phyloP scores from a whole-genome alignment of 1,140 invertebrate species.

The Orchestia grillus region DNA sequence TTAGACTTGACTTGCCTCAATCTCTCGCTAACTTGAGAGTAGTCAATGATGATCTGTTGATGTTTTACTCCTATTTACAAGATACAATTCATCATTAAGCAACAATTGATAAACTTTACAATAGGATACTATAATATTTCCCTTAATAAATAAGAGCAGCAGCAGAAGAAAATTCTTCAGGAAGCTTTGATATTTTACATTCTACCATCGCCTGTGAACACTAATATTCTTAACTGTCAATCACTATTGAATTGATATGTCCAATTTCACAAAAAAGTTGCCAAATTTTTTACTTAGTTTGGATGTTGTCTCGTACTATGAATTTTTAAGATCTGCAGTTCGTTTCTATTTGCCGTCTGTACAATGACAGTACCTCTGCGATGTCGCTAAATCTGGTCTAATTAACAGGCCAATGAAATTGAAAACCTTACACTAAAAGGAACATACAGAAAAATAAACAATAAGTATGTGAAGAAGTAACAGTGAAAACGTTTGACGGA shows the following conservation, averaged over 20 bases:
- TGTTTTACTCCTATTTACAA: neutral
- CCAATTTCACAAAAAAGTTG: neutral
- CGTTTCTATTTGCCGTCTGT: neutral
- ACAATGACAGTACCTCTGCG: neutral
- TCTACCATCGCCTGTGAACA: neutral
- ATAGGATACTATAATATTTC: neutral
- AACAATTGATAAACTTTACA: conserved; percentile 2
- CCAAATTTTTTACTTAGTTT: neutral
- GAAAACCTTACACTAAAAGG: neutral
- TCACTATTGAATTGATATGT: neutral
- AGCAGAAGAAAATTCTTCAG: conserved; percentile 8
- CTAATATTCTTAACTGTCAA: neutral
- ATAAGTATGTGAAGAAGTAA: neutral
- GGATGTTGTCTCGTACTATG: neutral
- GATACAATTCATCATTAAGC: neutral
- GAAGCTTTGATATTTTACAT: neutral
- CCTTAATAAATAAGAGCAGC: neutral
- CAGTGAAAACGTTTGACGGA: neutral
- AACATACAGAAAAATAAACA: neutral
- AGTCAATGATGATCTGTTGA: neutral
- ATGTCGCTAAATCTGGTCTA: neutral
- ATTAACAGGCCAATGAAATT: neutral
- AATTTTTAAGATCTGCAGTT: neutral
- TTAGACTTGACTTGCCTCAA: neutral
- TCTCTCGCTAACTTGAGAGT: neutral